Evolutionary conservation across 2,888 invertebrate genomes (phyloP).

Genomic region (Xylota sylvarum): DNA sequence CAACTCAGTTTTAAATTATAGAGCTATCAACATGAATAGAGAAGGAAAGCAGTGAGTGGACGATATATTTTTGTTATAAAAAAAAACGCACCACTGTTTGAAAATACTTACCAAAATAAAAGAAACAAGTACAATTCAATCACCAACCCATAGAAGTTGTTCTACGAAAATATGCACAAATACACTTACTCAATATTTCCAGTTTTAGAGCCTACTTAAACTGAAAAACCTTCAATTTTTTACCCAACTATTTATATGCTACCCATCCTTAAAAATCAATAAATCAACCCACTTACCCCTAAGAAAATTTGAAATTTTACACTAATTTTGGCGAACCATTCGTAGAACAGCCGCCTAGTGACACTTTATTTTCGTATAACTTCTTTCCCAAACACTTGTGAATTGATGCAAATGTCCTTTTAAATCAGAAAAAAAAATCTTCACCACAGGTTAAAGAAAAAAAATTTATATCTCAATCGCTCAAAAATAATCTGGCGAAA

Average conservation of each 20-base stretch:
- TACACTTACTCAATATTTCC: neutral
- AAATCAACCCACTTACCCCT: slow-evolving; percentile 43
- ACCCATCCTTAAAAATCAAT: slow-evolving; percentile 67
- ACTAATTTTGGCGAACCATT: slow-evolving; percentile 40
- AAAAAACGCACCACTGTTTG: too few species aligned
- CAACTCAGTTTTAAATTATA: too few species aligned
- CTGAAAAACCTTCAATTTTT: slow-evolving; percentile 33
- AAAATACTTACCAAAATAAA: too few species aligned
- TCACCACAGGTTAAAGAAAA: slow-evolving; percentile 29
- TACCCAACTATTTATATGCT: slow-evolving; percentile 13
- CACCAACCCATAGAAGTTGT: too few species aligned
- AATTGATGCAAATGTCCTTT: slow-evolving; percentile 28
- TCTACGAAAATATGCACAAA: too few species aligned
- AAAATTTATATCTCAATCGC: slow-evolving; percentile 36
- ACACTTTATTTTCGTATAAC: slow-evolving; percentile 27
- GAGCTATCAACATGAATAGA: too few species aligned
- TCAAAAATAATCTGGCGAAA: slow-evolving; percentile 25
- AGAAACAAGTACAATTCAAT: too few species aligned
- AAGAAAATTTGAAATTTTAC: slow-evolving; percentile 41
- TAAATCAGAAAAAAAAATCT: neutral
- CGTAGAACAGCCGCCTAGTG: neutral
- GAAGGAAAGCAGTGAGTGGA: too few species aligned
- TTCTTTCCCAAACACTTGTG: slow-evolving; percentile 8
- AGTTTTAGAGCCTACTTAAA: neutral
- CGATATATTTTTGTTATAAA: too few species aligned